phyloP scores from a whole-genome alignment of 2,797 vertebrate species.

The Spondyliosoma cantharus region DNA sequence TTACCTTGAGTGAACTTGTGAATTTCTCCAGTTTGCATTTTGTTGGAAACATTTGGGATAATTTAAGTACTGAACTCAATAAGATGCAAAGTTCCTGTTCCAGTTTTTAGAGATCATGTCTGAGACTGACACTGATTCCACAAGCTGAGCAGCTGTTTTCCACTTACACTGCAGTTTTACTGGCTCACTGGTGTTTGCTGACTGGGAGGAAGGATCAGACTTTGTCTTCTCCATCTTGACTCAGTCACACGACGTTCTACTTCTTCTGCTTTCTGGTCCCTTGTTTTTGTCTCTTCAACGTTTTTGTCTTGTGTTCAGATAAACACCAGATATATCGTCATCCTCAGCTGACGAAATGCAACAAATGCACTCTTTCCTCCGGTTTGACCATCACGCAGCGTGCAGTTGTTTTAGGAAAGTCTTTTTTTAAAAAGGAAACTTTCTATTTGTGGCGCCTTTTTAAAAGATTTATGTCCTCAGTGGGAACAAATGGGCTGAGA shows the following conservation, averaged over 20 bases:
- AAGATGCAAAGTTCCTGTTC: too few species aligned
- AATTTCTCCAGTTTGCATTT: too few species aligned
- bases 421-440: background rate
- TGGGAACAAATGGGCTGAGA: background rate
- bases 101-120: too few species aligned
- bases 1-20: too few species aligned
- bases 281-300: too few species aligned
- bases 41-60: too few species aligned
- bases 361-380: background rate
- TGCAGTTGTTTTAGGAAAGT: too few species aligned
- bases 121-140: too few species aligned
- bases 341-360: background rate
- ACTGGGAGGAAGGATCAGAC: background rate
- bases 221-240: background rate
- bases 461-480: background rate
- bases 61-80: too few species aligned
- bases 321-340: background rate
- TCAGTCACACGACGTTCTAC: background rate
- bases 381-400: background rate
- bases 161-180: background rate
- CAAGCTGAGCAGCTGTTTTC: background rate
- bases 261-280: background rate
- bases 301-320: too few species aligned
- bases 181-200: background rate
- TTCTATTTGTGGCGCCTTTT: background rate